Evolutionary conservation across 2,113 vertebrate genomes (phyloP).

Genomic region (Polyodon spathula): DNA sequence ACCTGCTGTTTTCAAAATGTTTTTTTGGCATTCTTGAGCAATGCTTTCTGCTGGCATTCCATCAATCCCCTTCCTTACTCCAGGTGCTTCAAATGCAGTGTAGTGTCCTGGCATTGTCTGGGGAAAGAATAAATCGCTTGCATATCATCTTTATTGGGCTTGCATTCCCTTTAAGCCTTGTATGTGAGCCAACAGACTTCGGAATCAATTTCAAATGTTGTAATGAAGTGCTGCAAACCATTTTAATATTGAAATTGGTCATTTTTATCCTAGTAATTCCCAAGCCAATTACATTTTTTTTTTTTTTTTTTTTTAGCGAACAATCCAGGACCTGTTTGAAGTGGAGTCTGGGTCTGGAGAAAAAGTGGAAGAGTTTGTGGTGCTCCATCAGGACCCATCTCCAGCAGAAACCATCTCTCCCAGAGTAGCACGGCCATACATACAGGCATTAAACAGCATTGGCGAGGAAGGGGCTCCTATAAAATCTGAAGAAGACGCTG

Average conservation of each 20-base stretch:
- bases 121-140: slow-evolving; percentile 8
- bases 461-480: slow-evolving; percentile 48
- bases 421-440: slow-evolving; percentile 79
- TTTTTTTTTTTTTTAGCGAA: slow-evolving; percentile 53
- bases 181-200: too few relatives aligned
- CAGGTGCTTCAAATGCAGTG: slow-evolving; percentile 2
- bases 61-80: slow-evolving; percentile 13
- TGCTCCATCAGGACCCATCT: slow-evolving; percentile 81
- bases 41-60: background rate
- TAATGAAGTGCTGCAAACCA: too few relatives aligned
- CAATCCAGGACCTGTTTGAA: slow-evolving; percentile 88
- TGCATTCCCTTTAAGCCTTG: background rate
- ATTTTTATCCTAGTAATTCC: too few relatives aligned
- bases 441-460: slow-evolving; percentile 83
- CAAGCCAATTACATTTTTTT: slow-evolving; percentile 1
- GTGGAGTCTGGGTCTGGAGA: slow-evolving; percentile 77
- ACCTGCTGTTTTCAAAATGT: background rate
- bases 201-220: too few relatives aligned
- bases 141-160: background rate
- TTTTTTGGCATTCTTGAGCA: background rate
- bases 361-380: slow-evolving; percentile 86
- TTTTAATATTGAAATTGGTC: too few relatives aligned
- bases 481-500: slow-evolving; percentile 13
- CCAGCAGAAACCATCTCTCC: slow-evolving; percentile 80
- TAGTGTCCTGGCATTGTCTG: slow-evolving; percentile 16